Evolutionary conservation across 2,888 invertebrate genomes (phyloP), one percentile per base, ranked within the genome.

Genomic region (Ernsta delagoae): DNA sequence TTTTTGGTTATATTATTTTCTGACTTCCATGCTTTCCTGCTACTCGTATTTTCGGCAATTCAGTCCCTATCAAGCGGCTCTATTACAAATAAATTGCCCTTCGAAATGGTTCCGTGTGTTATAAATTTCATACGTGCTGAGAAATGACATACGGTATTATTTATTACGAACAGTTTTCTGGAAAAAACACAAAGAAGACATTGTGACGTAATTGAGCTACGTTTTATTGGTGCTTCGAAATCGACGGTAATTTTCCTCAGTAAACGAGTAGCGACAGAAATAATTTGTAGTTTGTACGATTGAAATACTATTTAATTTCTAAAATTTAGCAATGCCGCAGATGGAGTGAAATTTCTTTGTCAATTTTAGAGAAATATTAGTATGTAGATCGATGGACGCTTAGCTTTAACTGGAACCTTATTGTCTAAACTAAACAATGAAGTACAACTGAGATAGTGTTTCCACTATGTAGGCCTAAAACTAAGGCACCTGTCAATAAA

Each of bases 91-190:
- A 93, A 92, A 93, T 92, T 90, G 91, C 90, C 90, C 85, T 87
- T 85, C 86, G 86, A 86, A 87, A 88, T 85, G 83, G 87, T 82
- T 88, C 83, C 87, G 86, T 84, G 87, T 86, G 91, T 89, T 92
- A 92, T 92, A 93, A 91, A 91, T 92, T 91, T 90, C 92, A 93
- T 93, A 93, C 93, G 91, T 92, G 93, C 93, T 93, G 93, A 91
- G 93, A 92, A 93, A 92, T 90, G 92, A 92, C 93, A 93, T 92
- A 92, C 90, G 93, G 92, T 86, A 89, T 90, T 92, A 92, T 93
- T 93, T 92, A 92, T 92, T 89, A 90, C 87, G 79, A 79, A 80
- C 80, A 78, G 83, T 83, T 85, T 85, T 84, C 78, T 82, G 83
- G 84, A 70, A 82, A 86, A 89, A 89, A 89, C 81, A 88, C 83